These are phyloP conservation scores for Ceramica pisi DNA, from an alignment of 2,888 invertebrate genomes.

Conservation along the genomic window DNA sequence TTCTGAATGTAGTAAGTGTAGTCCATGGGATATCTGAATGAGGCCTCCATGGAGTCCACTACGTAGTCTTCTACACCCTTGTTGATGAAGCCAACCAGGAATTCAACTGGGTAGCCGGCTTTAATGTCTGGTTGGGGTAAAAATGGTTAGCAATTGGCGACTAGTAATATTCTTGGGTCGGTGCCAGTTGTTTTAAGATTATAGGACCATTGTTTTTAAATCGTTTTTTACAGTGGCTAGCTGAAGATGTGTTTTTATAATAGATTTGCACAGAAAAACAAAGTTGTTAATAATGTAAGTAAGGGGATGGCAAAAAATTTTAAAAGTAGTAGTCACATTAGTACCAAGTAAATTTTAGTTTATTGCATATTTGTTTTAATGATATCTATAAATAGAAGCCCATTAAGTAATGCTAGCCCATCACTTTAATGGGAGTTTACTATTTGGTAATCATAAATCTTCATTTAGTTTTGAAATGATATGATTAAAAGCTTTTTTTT, in stretches of 20 bases:
- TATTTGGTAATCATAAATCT: background rate
- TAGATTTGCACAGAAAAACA: background rate
- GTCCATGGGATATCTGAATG: constrained; percentile 99
- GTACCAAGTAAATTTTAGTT: no score
- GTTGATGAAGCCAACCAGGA: constrained; percentile 98
- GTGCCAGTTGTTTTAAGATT: constrained; percentile 19
- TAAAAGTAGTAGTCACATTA: background rate
- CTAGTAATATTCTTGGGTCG: constrained; percentile 5
- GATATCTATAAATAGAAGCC: no score
- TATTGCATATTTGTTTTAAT: background rate
- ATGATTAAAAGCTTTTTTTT: no score
- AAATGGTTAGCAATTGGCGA: background rate
- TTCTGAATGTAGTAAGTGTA: constrained; percentile 99
- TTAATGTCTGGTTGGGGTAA: constrained; percentile 93
- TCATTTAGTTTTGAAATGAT: background rate
- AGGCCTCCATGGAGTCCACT: constrained; percentile 98
- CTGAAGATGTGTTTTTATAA: background rate
- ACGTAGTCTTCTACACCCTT: constrained; percentile 97
- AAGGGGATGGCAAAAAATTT: background rate
- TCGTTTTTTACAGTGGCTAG: background rate
- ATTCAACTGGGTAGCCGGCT: constrained; percentile 97
- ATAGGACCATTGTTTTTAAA: constrained; percentile 5
- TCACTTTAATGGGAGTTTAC: background rate
- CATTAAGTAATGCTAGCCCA: background rate
- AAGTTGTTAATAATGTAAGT: background rate